These are phyloP conservation scores for Ictalurus furcatus DNA, from an alignment of 2,113 vertebrate species.

Conservation along the genomic window DNA sequence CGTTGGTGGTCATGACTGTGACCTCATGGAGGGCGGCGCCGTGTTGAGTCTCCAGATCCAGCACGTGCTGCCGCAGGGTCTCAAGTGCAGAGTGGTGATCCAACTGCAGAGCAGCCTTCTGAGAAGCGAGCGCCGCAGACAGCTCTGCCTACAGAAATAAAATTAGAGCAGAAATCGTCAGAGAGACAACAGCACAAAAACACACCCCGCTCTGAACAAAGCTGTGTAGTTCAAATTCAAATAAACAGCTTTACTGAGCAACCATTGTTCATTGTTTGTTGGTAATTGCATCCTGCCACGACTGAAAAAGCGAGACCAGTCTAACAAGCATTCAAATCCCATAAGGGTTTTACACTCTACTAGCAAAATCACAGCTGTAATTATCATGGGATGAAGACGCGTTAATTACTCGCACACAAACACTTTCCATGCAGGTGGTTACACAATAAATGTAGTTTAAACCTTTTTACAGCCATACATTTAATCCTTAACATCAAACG, in stretches of 20 bases:
- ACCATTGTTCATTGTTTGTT: slow-evolving; percentile 25
- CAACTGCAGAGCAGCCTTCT: slow-evolving; percentile 72
- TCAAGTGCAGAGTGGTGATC: slow-evolving; percentile 72
- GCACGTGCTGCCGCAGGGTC: slow-evolving; percentile 70
- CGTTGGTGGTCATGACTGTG: slow-evolving; percentile 58
- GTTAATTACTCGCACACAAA: not conserved
- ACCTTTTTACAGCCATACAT: not conserved
- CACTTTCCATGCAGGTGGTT: not conserved
- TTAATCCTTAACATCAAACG: not conserved
- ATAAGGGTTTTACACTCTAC: slow-evolving; percentile 1
- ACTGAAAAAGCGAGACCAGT: not conserved
- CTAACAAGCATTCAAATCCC: not conserved
- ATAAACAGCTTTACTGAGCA: slow-evolving; percentile 5
- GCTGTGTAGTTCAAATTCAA: not conserved
- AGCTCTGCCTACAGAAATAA: slow-evolving; percentile 65
- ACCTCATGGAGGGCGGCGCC: slow-evolving; percentile 72
- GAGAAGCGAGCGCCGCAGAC: slow-evolving; percentile 60
- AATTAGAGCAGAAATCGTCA: not conserved
- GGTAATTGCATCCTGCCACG: not conserved
- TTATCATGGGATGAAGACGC: not conserved
- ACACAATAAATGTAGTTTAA: not conserved
- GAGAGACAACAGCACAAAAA: not conserved
- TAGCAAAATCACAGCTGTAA: not conserved
- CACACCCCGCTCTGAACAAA: too few relatives aligned
- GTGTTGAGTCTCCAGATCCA: slow-evolving; percentile 76